These are phyloP conservation scores for Drosophila dives DNA, from an alignment of 2,888 invertebrate genomes.

Conservation along the genomic window DNA sequence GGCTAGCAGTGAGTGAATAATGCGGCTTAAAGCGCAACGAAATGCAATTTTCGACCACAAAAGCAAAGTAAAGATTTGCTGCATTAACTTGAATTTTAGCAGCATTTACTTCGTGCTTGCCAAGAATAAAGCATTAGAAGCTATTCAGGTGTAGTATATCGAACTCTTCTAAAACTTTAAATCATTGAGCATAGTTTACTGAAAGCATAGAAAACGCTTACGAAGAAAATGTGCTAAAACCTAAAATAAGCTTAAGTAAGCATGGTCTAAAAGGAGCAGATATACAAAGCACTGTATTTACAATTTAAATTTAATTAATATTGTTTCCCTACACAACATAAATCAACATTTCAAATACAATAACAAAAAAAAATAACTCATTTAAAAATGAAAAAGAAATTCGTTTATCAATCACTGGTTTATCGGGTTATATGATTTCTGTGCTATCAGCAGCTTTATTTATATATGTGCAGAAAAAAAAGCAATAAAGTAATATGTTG, in stretches of 20 bases:
- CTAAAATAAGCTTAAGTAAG: background rate
- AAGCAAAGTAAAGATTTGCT: slow-evolving; percentile 35
- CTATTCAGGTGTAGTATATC: background rate
- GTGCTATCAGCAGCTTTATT: slow-evolving; percentile 6
- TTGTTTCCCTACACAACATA: background rate
- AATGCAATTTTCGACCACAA: slow-evolving; percentile 39
- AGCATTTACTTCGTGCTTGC: slow-evolving; percentile 10
- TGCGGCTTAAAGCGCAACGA: slow-evolving; percentile 50
- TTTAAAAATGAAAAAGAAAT: background rate
- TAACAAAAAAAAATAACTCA: background rate
- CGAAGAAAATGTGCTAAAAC: background rate
- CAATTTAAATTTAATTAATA: background rate
- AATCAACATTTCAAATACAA: background rate
- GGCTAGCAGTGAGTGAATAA: slow-evolving; percentile 37
- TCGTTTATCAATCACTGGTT: slow-evolving; percentile 2
- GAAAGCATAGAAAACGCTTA: background rate
- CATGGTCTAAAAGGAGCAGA: background rate
- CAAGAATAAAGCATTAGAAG: slow-evolving; percentile 2
- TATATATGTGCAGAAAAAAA: background rate
- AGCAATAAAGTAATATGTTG: slow-evolving; percentile 1
- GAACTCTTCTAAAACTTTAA: background rate
- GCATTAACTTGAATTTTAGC: slow-evolving; percentile 10
- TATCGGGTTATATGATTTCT: background rate
- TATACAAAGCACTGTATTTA: background rate
- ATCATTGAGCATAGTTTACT: background rate